Conservation (phyloP, 1,140 invertebrate species). For the Drosophila truncata region DNA sequence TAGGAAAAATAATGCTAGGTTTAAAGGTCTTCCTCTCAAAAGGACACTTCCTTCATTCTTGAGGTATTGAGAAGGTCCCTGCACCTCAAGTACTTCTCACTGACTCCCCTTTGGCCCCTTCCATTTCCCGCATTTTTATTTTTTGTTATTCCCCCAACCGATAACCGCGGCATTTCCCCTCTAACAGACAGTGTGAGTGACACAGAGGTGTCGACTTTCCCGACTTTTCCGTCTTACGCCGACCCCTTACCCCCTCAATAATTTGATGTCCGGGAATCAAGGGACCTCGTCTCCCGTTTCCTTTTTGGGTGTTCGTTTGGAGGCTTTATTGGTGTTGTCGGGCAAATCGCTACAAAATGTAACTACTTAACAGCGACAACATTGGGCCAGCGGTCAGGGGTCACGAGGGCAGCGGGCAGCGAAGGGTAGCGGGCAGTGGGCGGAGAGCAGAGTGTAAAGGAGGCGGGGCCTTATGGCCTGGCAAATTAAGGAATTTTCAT, state of each 20-base stretch:
- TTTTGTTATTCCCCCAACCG: neutral
- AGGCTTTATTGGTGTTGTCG: constrained; percentile 58
- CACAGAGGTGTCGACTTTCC: constrained; percentile 21
- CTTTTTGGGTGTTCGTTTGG: constrained; percentile 13
- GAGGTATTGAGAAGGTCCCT: neutral
- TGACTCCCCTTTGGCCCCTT: neutral
- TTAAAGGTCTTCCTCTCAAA: neutral
- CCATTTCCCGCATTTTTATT: neutral
- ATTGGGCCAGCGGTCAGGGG: constrained; percentile 37
- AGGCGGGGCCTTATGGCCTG: constrained; percentile 49
- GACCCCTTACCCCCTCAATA: constrained; percentile 24
- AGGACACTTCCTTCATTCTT: neutral
- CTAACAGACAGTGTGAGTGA: constrained; percentile 15
- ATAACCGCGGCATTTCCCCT: constrained; percentile 7
- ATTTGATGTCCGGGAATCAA: constrained; percentile 45
- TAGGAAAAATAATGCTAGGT: neutral
- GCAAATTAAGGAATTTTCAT: constrained; percentile 81
- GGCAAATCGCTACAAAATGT: constrained; percentile 81
- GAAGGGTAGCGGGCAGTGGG: neutral
- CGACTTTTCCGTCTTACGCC: constrained; percentile 20
- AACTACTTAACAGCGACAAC: constrained; percentile 82
- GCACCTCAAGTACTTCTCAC: neutral
- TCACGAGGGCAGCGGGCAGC: neutral
- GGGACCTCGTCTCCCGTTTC: constrained; percentile 5
- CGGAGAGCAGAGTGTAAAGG: neutral